phyloP scores from a whole-genome alignment of 53 echinoderm and acorn worm species.

The Luidia sarsii region DNA sequence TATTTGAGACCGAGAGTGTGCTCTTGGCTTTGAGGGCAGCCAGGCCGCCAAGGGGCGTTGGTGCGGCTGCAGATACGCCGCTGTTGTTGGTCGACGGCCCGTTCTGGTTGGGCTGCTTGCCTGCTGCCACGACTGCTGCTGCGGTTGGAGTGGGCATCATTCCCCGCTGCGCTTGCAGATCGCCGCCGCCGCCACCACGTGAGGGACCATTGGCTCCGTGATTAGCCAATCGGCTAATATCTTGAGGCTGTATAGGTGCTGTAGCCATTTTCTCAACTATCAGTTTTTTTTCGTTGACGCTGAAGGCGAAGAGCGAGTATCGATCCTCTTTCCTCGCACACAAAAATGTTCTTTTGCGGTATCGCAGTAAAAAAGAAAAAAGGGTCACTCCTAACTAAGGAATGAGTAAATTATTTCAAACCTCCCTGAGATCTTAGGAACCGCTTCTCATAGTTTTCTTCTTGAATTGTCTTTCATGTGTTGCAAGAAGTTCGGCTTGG shows the following conservation, averaged over 20 bases:
- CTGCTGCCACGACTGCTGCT: constrained; percentile 23
- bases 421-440: constrained; percentile 25
- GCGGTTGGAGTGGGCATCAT: constrained; percentile 18
- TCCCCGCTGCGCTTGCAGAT: neutral
- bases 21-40: constrained; percentile 10
- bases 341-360: too few relatives aligned
- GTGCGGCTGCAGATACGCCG: too few relatives aligned
- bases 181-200: constrained; percentile 16
- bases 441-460: too few relatives aligned
- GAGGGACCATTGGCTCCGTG: constrained; percentile 62
- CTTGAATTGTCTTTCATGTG: too few relatives aligned
- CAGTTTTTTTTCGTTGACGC: too few relatives aligned
- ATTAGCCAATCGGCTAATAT: constrained; percentile 64
- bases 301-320: too few relatives aligned
- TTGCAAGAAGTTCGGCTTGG: constrained; percentile 34
- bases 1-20: constrained; percentile 28
- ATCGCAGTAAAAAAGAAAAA: constrained; percentile 54
- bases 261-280: constrained; percentile 76
- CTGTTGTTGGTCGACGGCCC: constrained; percentile 41
- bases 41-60: too few relatives aligned
- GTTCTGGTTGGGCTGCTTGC: constrained; percentile 20
- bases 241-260: constrained; percentile 66
- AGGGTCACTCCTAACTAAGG: constrained; percentile 27
- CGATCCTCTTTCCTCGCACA: constrained; percentile 19
- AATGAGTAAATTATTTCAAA: constrained; percentile 8